Conservation (phyloP, 2,113 vertebrate species). For the Eurypyga helias region DNA sequence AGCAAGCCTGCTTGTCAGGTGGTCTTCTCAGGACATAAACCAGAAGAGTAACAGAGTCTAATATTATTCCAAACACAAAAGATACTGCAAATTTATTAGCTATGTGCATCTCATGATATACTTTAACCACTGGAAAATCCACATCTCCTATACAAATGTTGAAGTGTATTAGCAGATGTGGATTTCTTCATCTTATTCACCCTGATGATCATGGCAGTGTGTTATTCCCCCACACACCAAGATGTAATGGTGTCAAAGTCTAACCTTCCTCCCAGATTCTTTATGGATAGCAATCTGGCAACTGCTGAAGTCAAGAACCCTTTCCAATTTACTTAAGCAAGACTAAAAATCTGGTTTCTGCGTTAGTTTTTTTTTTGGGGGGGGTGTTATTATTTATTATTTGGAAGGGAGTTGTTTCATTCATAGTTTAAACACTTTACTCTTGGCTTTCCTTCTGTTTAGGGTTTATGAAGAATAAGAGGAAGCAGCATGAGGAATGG, state of each 20-base stretch:
- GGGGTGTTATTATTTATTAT: background rate
- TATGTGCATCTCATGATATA: fast-evolving
- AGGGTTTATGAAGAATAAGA: slow-evolving; percentile 84
- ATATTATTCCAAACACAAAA: background rate
- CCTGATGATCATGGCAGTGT: background rate
- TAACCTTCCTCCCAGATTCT: too few species aligned
- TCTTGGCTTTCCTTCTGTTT: slow-evolving; percentile 17
- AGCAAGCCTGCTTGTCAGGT: background rate
- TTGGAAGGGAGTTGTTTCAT: background rate
- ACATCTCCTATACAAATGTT: too few species aligned
- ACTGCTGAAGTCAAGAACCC: background rate
- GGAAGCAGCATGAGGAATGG: background rate
- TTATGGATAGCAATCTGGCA: background rate
- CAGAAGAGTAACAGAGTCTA: background rate
- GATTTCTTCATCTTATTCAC: background rate
- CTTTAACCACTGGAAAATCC: too few species aligned
- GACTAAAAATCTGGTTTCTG: background rate
- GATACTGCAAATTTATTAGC: background rate
- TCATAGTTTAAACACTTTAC: background rate
- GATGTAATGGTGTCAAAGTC: fast-evolving
- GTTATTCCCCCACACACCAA: background rate
- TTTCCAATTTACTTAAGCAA: background rate
- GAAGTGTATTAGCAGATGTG: background rate
- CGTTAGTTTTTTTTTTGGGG: background rate
- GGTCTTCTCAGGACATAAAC: background rate